Evolutionary conservation across 2,113 vertebrate species (phyloP).

Genomic region (Sprattus sprattus): DNA sequence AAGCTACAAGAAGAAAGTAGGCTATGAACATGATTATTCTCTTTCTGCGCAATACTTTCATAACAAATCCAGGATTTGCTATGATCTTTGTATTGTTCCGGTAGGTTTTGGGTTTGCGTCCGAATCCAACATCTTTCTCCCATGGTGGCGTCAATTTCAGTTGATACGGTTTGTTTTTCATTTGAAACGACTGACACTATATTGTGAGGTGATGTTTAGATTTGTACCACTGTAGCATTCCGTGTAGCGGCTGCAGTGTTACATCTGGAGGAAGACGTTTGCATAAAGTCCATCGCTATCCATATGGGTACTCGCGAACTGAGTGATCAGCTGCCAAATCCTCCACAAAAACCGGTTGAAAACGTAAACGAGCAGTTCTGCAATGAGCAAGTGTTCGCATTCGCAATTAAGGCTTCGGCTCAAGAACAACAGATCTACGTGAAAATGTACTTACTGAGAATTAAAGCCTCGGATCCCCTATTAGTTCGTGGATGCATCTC

Average conservation of each 20-base stretch:
- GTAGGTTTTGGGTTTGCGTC: conserved; percentile 73
- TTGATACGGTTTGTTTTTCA: conserved; percentile 74
- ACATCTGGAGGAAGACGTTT: neutral
- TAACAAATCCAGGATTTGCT: conserved; percentile 76
- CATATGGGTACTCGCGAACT: neutral
- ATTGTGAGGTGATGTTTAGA: neutral
- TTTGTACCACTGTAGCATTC: neutral
- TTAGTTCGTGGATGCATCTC: neutral
- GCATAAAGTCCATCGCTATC: neutral
- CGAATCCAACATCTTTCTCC: conserved; percentile 73
- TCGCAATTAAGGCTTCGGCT: neutral
- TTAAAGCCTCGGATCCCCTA: neutral
- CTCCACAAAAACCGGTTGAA: neutral
- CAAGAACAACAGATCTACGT: neutral
- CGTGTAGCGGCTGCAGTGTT: neutral
- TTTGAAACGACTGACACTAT: conserved; percentile 33
- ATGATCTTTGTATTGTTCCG: conserved; percentile 75
- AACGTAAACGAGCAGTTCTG: neutral
- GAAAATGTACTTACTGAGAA: neutral
- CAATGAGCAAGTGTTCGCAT: neutral
- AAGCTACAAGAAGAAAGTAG: conserved; percentile 83
- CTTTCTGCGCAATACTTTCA: conserved; percentile 93
- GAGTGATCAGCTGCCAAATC: neutral
- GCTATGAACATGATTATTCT: conserved; percentile 85
- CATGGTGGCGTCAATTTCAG: conserved; percentile 71